Evolutionary conservation across 1,140 invertebrate genomes (phyloP).

Genomic region (Trichomalopsis sarcophagae): DNA sequence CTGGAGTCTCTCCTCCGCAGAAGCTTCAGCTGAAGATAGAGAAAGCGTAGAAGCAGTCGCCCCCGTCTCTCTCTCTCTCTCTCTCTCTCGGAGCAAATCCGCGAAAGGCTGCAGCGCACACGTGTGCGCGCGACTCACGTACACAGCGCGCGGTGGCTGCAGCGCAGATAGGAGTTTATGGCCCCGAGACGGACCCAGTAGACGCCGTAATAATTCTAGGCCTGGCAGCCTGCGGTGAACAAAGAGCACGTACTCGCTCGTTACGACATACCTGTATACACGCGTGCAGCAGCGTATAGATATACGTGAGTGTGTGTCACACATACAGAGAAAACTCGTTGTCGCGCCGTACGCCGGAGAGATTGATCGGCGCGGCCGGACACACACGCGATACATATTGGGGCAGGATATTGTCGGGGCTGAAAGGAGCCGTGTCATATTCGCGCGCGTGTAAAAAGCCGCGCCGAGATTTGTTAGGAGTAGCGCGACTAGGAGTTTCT

Average conservation of each 20-base stretch:
- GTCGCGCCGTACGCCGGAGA: background rate
- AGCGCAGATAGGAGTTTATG: conserved; percentile 26
- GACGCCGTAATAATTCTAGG: conserved; percentile 37
- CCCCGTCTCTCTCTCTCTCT: background rate
- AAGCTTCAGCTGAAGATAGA: background rate
- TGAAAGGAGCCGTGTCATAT: background rate
- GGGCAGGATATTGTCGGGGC: too few species aligned
- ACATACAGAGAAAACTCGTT: background rate
- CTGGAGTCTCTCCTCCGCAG: background rate
- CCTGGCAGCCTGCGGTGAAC: conserved; percentile 2
- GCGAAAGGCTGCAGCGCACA: background rate
- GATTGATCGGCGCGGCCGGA: background rate
- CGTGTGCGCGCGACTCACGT: background rate
- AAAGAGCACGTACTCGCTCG: conserved; percentile 39
- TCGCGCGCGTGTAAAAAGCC: background rate
- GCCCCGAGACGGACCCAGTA: conserved; percentile 15
- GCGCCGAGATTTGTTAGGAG: background rate
- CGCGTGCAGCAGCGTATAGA: too few species aligned
- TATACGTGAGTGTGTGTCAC: background rate
- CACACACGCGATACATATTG: background rate
- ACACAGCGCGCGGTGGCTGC: too few species aligned
- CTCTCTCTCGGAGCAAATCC: background rate
- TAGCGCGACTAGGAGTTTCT: background rate
- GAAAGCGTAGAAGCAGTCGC: background rate
- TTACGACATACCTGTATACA: conserved; percentile 17